A percentile compares a stretch with the other conserved stretches of the same genome.
phyloP scores from a whole-genome alignment of 37 sponge, comb jelly and placozoan genomes.

The Lycopodina hypogea region DNA sequence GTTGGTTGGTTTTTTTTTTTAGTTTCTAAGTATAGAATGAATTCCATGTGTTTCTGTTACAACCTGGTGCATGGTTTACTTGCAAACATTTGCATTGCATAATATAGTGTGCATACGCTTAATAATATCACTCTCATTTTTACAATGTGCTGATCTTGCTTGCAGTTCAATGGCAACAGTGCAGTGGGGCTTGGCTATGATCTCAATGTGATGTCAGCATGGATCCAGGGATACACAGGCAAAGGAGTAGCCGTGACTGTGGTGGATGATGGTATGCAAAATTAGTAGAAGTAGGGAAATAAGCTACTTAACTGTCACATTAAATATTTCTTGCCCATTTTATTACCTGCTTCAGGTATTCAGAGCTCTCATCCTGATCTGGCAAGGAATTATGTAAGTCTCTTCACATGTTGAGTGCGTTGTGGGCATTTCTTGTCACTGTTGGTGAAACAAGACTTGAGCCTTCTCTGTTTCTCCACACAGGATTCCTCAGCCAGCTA shows the following conservation, averaged over 20 bases:
- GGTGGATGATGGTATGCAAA: constrained; percentile 74
- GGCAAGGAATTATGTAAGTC: constrained; percentile 70
- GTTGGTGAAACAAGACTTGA: too few species aligned
- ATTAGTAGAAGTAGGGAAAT: not conserved
- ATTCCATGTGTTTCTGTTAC: too few species aligned
- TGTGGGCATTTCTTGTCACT: too few species aligned
- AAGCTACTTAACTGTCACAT: not conserved
- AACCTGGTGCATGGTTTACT: too few species aligned
- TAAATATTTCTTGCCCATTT: not conserved
- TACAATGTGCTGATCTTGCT: too few species aligned
- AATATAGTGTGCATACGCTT: too few species aligned
- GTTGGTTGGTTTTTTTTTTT: too few species aligned
- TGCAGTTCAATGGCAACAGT: too few species aligned
- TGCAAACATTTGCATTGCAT: too few species aligned
- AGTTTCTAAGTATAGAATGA: too few species aligned
- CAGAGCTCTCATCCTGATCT: constrained; percentile 77
- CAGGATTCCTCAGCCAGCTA: constrained; percentile 86
- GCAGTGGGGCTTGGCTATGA: constrained; percentile 9
- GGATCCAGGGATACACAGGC: constrained; percentile 86
- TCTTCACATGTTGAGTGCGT: not conserved
- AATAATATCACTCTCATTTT: too few species aligned
- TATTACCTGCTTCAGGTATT: constrained; percentile 45
- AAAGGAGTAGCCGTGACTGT: constrained; percentile 79
- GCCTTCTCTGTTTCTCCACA: not conserved
- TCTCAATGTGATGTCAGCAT: constrained; percentile 81